A percentile compares a stretch with the other conserved stretches of the same genome.
Evolutionary conservation across 2,888 invertebrate species (phyloP).

Genomic region (Andrena minutula): DNA sequence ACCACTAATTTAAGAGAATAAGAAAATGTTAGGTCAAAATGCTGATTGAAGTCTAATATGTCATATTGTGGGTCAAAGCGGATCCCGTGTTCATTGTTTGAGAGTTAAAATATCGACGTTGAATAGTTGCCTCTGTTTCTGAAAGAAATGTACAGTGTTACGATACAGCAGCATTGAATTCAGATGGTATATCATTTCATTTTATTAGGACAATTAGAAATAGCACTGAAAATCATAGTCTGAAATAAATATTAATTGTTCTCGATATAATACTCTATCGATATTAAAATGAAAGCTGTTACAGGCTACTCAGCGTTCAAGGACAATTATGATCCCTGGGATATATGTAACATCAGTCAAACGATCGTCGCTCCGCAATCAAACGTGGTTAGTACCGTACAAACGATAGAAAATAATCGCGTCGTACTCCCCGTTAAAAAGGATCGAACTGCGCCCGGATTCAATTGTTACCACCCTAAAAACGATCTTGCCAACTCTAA

Average conservation of each 20-base stretch:
- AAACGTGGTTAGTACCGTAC: conserved; percentile 35
- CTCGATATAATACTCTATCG: conserved; percentile 50
- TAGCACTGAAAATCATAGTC: conserved; percentile 70
- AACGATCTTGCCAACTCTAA: conserved; percentile 50
- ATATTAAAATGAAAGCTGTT: conserved; percentile 57
- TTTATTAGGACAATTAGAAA: conserved; percentile 73
- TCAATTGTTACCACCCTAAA: conserved; percentile 44
- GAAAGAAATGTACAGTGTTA: conserved; percentile 11
- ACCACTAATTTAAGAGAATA: too few relatives aligned
- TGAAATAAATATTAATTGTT: conserved; percentile 63
- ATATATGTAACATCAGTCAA: conserved; percentile 46
- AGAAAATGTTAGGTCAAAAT: too few relatives aligned
- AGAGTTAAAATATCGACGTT: background rate
- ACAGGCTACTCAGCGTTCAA: conserved; percentile 42
- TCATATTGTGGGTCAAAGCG: background rate
- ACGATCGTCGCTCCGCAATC: conserved; percentile 3
- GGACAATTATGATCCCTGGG: conserved; percentile 55
- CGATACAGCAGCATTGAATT: background rate
- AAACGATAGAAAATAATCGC: conserved; percentile 32
- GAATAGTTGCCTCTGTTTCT: background rate
- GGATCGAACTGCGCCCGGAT: conserved; percentile 54
- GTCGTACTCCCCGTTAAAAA: conserved; percentile 20
- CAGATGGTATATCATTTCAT: conserved; percentile 61
- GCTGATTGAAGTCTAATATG: too few relatives aligned
- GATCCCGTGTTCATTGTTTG: background rate